Conservation (phyloP, 2,797 vertebrate genomes). For the Falco columbarius region DNA sequence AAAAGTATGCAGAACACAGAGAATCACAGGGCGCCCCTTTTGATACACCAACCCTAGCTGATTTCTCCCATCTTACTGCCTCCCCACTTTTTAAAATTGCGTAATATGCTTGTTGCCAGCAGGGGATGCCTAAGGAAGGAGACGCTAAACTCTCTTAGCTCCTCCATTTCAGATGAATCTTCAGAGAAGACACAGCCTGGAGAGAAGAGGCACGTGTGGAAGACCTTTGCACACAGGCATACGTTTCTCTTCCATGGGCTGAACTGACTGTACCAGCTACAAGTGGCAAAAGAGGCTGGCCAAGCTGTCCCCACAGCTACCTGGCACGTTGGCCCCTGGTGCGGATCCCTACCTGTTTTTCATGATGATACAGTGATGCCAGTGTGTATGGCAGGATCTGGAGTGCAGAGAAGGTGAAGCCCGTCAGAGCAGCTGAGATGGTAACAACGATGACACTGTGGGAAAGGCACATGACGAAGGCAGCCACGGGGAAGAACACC, state of each 20-base stretch:
- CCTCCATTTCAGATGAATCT: neutral
- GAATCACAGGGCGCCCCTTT: neutral
- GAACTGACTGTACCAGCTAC: neutral
- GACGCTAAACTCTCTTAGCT: neutral
- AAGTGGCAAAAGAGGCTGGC: neutral
- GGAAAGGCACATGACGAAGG: slow-evolving; percentile 82
- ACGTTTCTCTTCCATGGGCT: neutral
- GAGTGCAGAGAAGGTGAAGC: slow-evolving; percentile 85
- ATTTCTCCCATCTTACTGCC: neutral
- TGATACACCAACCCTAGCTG: neutral
- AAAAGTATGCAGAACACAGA: fast-evolving
- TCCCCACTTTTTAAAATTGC: neutral
- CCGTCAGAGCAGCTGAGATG: slow-evolving; percentile 80
- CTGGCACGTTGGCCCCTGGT: fast-evolving
- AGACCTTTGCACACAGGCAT: neutral
- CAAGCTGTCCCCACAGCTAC: neutral
- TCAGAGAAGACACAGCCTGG: neutral
- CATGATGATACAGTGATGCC: slow-evolving; percentile 85
- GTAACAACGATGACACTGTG: slow-evolving; percentile 80
- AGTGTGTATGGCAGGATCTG: slow-evolving; percentile 88
- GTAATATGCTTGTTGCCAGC: neutral
- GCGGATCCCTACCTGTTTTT: slow-evolving; percentile 79
- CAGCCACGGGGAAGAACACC: slow-evolving; percentile 79
- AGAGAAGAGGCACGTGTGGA: neutral
- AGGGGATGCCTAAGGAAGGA: neutral